phyloP scores from a whole-genome alignment of 2,888 invertebrate genomes.

The Lycia hirtaria region DNA sequence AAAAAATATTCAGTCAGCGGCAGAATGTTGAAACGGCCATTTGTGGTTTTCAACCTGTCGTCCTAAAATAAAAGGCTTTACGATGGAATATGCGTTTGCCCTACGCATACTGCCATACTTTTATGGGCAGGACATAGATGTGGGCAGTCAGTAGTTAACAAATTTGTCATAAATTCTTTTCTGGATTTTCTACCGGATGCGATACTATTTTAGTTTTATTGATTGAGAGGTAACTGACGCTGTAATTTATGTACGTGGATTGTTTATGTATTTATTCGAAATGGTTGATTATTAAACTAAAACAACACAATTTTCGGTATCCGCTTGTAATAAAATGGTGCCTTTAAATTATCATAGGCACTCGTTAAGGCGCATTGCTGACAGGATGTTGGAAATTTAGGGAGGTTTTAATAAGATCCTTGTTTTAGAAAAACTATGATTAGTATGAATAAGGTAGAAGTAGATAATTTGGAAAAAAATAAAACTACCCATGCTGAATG shows the following conservation, averaged over 20 bases:
- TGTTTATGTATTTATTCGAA: slow-evolving; percentile 51
- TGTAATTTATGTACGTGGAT: slow-evolving; percentile 48
- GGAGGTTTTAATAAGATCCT: slow-evolving; percentile 8
- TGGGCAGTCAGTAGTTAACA: slow-evolving; percentile 42
- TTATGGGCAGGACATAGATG: slow-evolving; percentile 49
- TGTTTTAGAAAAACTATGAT: slow-evolving; percentile 4
- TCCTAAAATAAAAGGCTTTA: slow-evolving; percentile 25
- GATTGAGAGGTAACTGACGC: slow-evolving; percentile 61
- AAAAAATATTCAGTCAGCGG: slow-evolving; percentile 1
- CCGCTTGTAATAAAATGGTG: slow-evolving; percentile 42
- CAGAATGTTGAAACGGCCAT: slow-evolving; percentile 9
- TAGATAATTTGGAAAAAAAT: background rate
- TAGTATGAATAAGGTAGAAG: background rate
- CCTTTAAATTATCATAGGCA: slow-evolving; percentile 22
- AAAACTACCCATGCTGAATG: background rate
- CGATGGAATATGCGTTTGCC: slow-evolving; percentile 25
- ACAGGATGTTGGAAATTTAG: slow-evolving; percentile 19
- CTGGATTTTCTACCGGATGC: slow-evolving; percentile 60
- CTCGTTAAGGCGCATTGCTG: slow-evolving; percentile 3
- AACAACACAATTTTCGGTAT: slow-evolving; percentile 35
- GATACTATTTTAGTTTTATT: slow-evolving; percentile 70
- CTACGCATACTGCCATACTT: slow-evolving; percentile 23
- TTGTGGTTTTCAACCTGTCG: slow-evolving; percentile 27
- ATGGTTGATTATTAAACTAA: slow-evolving; percentile 39
- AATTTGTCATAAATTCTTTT: slow-evolving; percentile 53